Evolutionary conservation across 2,888 invertebrate genomes (phyloP).

Genomic region (Clostera curtula): DNA sequence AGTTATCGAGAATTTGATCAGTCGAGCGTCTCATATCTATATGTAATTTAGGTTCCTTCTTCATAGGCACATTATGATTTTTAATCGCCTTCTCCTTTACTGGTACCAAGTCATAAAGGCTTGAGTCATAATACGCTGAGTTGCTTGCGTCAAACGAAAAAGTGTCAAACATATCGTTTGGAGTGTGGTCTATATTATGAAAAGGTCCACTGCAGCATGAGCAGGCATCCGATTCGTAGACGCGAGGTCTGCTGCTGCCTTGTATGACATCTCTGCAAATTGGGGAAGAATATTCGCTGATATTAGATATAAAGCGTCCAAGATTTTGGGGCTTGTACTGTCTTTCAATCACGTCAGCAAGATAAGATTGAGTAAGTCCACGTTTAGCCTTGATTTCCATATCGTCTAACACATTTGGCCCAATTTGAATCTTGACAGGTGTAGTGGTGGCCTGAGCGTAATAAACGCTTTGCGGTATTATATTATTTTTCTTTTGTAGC

Average conservation of each 20-base stretch:
- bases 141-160: constrained; percentile 13
- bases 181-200: constrained; percentile 42
- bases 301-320: constrained; percentile 28
- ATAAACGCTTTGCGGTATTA: constrained; percentile 33
- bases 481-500: constrained; percentile 18
- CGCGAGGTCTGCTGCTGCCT: constrained; percentile 1
- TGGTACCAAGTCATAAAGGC: constrained; percentile 51
- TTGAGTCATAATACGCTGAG: constrained; percentile 44
- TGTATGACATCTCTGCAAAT: constrained; percentile 38
- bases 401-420: constrained; percentile 2
- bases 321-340: constrained; percentile 37
- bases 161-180: constrained; percentile 11
- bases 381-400: constrained; percentile 1
- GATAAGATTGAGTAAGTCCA: constrained; percentile 22
- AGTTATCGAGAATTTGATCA: constrained; percentile 21
- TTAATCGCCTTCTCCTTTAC: constrained; percentile 45
- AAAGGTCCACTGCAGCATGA: constrained; percentile 47
- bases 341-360: constrained; percentile 35
- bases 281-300: constrained; percentile 46
- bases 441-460: constrained; percentile 31
- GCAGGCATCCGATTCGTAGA: constrained; percentile 38
- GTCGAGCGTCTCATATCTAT: constrained; percentile 26
- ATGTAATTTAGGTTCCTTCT: constrained; percentile 20
- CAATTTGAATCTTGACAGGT: constrained; percentile 22
- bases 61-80: constrained; percentile 21